Base-by-base conservation (phyloP, 2,888 invertebrate species). In the Orthosia gothica region DNA sequence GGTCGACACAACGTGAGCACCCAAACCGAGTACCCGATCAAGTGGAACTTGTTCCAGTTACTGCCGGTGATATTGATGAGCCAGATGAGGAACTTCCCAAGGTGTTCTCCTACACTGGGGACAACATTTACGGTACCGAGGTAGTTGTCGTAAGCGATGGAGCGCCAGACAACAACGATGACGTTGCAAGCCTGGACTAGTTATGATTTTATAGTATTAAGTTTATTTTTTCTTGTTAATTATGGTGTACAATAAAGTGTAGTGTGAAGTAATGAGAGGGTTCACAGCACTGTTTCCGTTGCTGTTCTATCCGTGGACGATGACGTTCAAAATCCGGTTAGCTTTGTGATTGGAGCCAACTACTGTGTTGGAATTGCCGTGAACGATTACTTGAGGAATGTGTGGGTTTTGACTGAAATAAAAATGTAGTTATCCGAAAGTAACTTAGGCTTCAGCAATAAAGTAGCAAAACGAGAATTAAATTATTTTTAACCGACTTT, bases 1-100 rank as follows among this genome's bases (percentile, higher is more conserved):
- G 90, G 72, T 12, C 88, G 85, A 0, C 1, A 94, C 94, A 2
- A 95, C 90, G 79, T 97, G 97, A 70, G 95, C 95, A 0, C 97
- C 97, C 79, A 97, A 91, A 80, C 96, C 95, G 90, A 94, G n/a
- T n/a, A 94, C 13, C 97, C 96, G 13, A 96, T 88, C 9, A 96
- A 86, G 75, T 97, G 96, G 0, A 96, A 89, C 65, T 94, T 92
- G 75, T 92, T 92, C 91, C 93, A 92, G 79, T 93, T 91, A 7
- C 93, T 92, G 23, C 95, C 95, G 55, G 90, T 91, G 0, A 87
- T 92, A 59, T 91, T 87, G 52, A 95, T 87, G 18, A 95, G 91
- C 93, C 95, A 95, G 16, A 90, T 88, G 12, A 97, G 80, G 88
- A 96, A 95, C 68, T 91, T 87, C 5, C 95, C 96, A 3, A 96